Evolutionary conservation across 2,113 vertebrate genomes (phyloP), one percentile per base, ranked within the genome.

Genomic region (Felis chaus): DNA sequence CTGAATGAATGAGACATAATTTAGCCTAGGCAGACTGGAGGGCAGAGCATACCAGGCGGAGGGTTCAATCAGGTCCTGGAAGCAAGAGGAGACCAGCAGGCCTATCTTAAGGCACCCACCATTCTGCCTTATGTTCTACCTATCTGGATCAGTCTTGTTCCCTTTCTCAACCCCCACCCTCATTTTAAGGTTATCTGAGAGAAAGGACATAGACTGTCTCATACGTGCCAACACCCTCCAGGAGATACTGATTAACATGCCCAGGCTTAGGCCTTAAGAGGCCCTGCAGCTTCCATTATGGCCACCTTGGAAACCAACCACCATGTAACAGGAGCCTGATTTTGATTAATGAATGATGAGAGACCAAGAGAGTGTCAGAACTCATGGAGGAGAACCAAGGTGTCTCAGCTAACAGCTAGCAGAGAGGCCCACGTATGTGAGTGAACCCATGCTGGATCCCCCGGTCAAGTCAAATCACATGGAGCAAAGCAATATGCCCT

Each of bases 111-210:
- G 3, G 48, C 5, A 39, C 45, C 27, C 7, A 48, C 29, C 25
- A 25, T 16, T 55, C 18, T 53, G 41, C 66, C 66, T 39, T 80
- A 41, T 15, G 31, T 79, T 57, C 81, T 1, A 78, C 29, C 55
- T 86, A 71, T 66, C 48, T 73, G 31, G 7, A 61, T 78, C 61
- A 19, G 39, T 19, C 84, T 78, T 53, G 29, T 45, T 45, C 50
- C 53, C 63, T 27, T 14, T 15, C 68, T 39, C 50, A 0, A 48
- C 1, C 41, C 31, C 61, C 53, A 71, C 13, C 25, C 84, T 93
- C 96, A 88, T 31, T 93, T 82, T 80, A 81, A 57, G 85, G 84
- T 81, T 61, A 84, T n/a, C 91, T 31, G 7, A 87, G 48, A 92
- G 83, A 92, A 91, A 92, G 71, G 29, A 95, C 5, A 39, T 1